These are phyloP conservation scores for Folsomia manolachei DNA, from an alignment of 2,888 invertebrate genomes.

Conservation along the genomic window DNA sequence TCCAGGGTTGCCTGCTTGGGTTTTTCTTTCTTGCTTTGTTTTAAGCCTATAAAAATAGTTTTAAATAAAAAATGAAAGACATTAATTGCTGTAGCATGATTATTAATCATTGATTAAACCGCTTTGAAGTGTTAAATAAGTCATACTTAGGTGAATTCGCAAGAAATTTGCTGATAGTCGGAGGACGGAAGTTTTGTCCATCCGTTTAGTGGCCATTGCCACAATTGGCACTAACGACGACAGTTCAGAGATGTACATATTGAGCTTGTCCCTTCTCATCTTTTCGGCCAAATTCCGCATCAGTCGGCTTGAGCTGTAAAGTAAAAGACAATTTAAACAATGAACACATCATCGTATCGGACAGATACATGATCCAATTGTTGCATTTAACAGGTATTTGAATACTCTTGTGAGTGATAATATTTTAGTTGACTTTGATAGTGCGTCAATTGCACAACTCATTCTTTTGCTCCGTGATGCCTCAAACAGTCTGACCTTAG, in stretches of 20 bases:
- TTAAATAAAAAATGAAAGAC: neutral
- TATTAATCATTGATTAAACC: neutral
- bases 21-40: slow-evolving; percentile 43
- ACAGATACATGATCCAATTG: too few relatives aligned
- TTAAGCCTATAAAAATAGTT: slow-evolving; percentile 46
- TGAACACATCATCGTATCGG: too few relatives aligned
- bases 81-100: neutral
- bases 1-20: slow-evolving; percentile 25
- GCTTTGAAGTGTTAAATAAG: neutral
- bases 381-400: too few relatives aligned
- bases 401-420: too few relatives aligned
- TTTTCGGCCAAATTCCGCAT: slow-evolving; percentile 87
- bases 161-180: slow-evolving; percentile 82
- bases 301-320: slow-evolving; percentile 62
- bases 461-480: too few relatives aligned
- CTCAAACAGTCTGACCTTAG: too few relatives aligned
- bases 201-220: slow-evolving; percentile 73
- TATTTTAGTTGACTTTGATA: too few relatives aligned
- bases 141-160: slow-evolving; percentile 62
- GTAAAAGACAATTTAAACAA: slow-evolving; percentile 19
- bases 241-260: slow-evolving; percentile 77
- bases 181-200: slow-evolving; percentile 87
- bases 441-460: too few relatives aligned
- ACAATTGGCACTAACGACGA: slow-evolving; percentile 80
- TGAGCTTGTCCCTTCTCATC: slow-evolving; percentile 82